A percentile compares a stretch with the other conserved stretches of the same genome.
These are phyloP conservation scores for Avahi laniger DNA, from an alignment of 2,797 vertebrate species.

Conservation along the genomic window DNA sequence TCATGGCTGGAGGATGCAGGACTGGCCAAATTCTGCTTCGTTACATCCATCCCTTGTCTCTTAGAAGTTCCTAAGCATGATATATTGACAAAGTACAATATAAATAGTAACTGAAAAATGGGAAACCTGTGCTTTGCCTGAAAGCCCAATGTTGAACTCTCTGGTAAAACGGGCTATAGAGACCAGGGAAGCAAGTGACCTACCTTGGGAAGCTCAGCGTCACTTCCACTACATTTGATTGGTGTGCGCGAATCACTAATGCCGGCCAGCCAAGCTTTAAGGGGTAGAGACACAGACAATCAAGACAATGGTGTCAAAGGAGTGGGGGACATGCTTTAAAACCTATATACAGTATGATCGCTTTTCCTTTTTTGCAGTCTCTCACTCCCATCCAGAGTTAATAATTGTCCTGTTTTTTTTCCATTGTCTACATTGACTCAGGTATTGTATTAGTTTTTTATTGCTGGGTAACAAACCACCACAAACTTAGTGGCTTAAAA, in stretches of 20 bases:
- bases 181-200: background rate
- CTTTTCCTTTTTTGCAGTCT: background rate
- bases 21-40: background rate
- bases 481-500: background rate
- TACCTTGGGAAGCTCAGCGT: background rate
- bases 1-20: background rate
- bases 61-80: background rate
- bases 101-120: slow-evolving; percentile 21
- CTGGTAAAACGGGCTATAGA: background rate
- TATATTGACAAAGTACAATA: background rate
- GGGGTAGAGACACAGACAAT: too few relatives aligned
- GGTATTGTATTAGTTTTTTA: background rate
- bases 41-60: background rate
- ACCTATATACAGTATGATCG: rapidly evolving
- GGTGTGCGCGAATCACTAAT: background rate
- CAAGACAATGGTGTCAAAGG: rapidly evolving
- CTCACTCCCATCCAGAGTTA: background rate
- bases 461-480: background rate
- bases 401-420: background rate
- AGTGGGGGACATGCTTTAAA: background rate
- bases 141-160: background rate
- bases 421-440: background rate
- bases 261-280: background rate
- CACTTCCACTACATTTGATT: background rate
- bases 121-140: background rate